Base-by-base conservation (phyloP, 2,797 vertebrate genomes). In the Gallinago stenura region DNA sequence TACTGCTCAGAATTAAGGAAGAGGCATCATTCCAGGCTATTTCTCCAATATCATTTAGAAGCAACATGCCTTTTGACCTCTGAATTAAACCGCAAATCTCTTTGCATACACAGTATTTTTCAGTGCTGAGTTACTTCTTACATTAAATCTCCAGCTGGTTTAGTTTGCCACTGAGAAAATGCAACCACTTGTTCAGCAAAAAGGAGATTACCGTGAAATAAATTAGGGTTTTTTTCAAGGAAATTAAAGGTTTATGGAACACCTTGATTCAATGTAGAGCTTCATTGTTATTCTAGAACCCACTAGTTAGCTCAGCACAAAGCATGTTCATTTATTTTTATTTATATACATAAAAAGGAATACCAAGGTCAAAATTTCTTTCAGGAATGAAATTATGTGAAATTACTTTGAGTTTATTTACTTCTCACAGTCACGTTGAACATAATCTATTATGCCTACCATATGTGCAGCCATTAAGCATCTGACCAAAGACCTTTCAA, bases 131-230 rank as follows among this genome's bases (percentile, higher is more conserved):
- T 93, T 97, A 94, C 83, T 94, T 39, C 48, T 86, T 58, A 88
- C 89, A 89, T 96, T 94, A 95, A 96, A 87, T 88, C 82, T 87
- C 79, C 94, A 96, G 73, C 90, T 96, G 95, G 82, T 96, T 97
- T 95, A 95, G 94, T 94, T 95, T 96, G 73, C 94, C 56, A 83
- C 72, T 87, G 81, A 96, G 94, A 93, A 96, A 96, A 95, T 51
- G 65, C 65, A 97, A 90, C 70, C 76, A 93, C 92, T 96, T 95
- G 79, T 95, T 97, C 95, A 97, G 96, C 95, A 97, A 91, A 96
- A 97, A 89, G 66, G 79, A 96, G 83, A 92, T 86, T 90, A 93
- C 70, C 17, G 3, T 83, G 68, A 95, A 94, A 96, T 89, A 95
- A 95, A 96, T 94, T 83, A 91, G 10, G 89, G 89, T 90, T 24